Evolutionary conservation across 2,797 vertebrate species (phyloP), one percentile per base, ranked within the genome.

Genomic region (Ambastaia sidthimunki): DNA sequence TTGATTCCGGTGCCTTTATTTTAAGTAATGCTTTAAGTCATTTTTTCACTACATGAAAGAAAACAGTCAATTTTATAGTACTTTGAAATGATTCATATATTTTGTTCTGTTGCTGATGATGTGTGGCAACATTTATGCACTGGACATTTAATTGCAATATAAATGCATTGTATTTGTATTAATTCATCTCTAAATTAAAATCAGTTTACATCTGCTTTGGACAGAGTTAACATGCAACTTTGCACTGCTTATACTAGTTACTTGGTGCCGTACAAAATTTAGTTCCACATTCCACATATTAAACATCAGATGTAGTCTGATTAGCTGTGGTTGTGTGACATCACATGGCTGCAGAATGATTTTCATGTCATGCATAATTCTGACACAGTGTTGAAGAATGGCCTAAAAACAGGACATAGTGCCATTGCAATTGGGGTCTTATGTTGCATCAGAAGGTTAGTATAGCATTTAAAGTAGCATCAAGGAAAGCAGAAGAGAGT

Each of bases 401-500:
- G 28, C 6, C 23, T 23, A 47, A 68, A 1, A 68, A n/a, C 13
- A 19, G 16, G 9, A 65, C 4, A 34, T n/a, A n/a, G n/a, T n/a
- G 31, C 12, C n/a, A 34, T 47, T 70, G 44, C 41, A 41, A 52
- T 16, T 21, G 9, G 37, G 34, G 31, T 7, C 23, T 77, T 65
- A 62, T 37, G 52, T 70, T 55, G 71, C 5, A 4, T 76, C 21
- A 84, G 70, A 65, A 60, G 71, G 71, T 74, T 81, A 82, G 76
- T 82, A 19, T n/a, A 55, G 7, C 72, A 52, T 82, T 83, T 21
- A 79, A 83, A 82, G 78, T 60, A 37, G 15, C 34, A 7, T 59
- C 82, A 88, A 89, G 89, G 91, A 91, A 93, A 91, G 89, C 86
- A 90, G 89, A 92, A 90, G 80, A 88, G 82, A 78, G 79, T 74